Evolutionary conservation across 1,140 invertebrate genomes (phyloP), one percentile per base, ranked within the genome.

Genomic region (Drosophila lini): DNA sequence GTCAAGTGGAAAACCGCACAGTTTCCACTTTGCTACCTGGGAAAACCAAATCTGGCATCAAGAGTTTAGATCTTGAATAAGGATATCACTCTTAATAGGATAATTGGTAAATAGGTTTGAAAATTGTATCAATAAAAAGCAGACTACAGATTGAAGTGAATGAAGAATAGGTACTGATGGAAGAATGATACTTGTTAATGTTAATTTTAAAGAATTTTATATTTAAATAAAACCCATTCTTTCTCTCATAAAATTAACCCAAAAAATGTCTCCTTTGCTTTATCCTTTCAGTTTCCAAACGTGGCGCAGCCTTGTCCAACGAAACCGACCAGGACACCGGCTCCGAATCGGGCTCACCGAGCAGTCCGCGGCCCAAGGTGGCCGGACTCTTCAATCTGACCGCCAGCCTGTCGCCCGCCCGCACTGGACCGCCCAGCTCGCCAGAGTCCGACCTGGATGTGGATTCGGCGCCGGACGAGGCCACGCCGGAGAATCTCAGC

Each of bases 401-500:
- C 31, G 88, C 92, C 19, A 93, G 93, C 9, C 45, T 91, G n/a
- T 94, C 93, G 34, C 93, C 93, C 28, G 92, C 93, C 32, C 92
- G 92, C 31, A 92, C 85, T 22, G 92, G 92, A 16, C 91, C 88
- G 32, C 91, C 91, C 56, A 91, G 91, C 48, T 93, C 93, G 25
- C 93, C 93, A 1, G 93, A 93, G 74, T 93, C 92, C 3, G 93
- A 94, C 79, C 64, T 94, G 32, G 93, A 94, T 74, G 93, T 94
- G 7, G 93, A 91, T 78, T 89, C 93, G 92, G 92, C 92, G 91
- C 81, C 92, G 90, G 92, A 93, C 74, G 94, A 94, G 22, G 93
- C 94, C 16, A 94, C 93, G 5, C 95, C 95, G 0, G 94, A 95
- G 82, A 95, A 95, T 88, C 91, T 95, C 0, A 94, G 94, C 32